Evolutionary conservation across 2,797 vertebrate species (phyloP), one percentile per base, ranked within the genome.

Genomic region (Brachymystax lenok): DNA sequence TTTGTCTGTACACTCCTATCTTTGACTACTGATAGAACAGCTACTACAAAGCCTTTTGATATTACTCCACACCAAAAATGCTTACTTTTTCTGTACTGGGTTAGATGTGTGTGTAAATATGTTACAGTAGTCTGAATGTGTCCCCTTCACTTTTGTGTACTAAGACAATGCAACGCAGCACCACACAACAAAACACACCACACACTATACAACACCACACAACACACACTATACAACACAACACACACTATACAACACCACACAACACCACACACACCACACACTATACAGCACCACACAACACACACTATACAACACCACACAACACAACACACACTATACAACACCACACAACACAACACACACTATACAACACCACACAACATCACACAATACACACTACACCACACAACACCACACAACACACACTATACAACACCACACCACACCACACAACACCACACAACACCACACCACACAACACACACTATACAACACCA

Each of bases 131-230:
- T 16, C 1, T 40, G 17, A n/a, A 69, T 8, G 17, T 46, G 69
- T 46, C 13, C 24, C 28, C 3, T 27, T 2, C 14, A 33, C 8
- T 46, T 70, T 70, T 16, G n/a, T 27, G 17, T 51, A 21, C n/a
- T 2, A 13, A 70, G 13, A 52, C 46, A 51, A 27, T 3, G 4
- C 24, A 27, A 52, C n/a, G 21, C 46, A 71, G 10, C 40, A 24
- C 13, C 10, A 27, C 88, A 88, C 56, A 0, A 74, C 72, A 75
- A 72, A 82, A 77, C 84, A 83, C 80, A 86, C 85, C 85, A 80
- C 28, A 77, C 72, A 24, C 8, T 77, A 79, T 76, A 71, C 66
- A 64, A 76, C 52, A 76, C 71, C 30, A 30, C 56, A 70, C 73
- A 40, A 56, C 61, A 56, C 66, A 35, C 5, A 35, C 3, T 33